phyloP scores from a whole-genome alignment of 2,113 vertebrate species.

The Neolamprologus longior region DNA sequence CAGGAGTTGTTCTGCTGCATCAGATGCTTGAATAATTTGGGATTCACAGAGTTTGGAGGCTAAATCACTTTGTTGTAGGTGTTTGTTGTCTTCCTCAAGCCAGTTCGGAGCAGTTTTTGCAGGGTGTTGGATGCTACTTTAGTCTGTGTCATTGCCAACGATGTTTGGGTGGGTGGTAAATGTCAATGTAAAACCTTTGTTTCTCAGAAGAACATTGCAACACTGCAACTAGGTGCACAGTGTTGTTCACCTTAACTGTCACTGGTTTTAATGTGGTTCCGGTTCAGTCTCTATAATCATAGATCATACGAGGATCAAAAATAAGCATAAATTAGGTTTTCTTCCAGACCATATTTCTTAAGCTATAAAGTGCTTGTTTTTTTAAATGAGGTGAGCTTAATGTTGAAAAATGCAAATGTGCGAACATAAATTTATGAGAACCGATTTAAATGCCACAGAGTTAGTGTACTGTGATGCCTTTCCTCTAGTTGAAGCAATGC shows the following conservation, averaged over 20 bases:
- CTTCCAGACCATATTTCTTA: background rate
- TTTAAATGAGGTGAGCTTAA: background rate
- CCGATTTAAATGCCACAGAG: background rate
- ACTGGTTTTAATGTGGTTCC: background rate
- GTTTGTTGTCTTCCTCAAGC: background rate
- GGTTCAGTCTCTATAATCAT: background rate
- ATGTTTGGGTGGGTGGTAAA: background rate
- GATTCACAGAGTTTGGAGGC: background rate
- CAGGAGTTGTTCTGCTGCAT: background rate
- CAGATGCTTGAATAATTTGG: background rate
- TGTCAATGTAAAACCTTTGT: background rate
- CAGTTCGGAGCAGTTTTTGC: background rate
- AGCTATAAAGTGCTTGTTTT: background rate
- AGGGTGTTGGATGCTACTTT: background rate
- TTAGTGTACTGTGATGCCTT: background rate
- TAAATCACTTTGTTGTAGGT: background rate
- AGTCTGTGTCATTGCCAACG: background rate
- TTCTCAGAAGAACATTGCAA: background rate
- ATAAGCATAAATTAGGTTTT: background rate
- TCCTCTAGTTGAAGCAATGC: background rate
- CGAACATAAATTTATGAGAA: background rate
- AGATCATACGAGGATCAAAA: background rate
- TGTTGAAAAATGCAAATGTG: background rate
- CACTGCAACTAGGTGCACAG: background rate
- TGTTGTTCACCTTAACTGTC: background rate